Evolutionary conservation across 1,140 invertebrate genomes (phyloP).

Genomic region (Thalassaphorura encarpata): DNA sequence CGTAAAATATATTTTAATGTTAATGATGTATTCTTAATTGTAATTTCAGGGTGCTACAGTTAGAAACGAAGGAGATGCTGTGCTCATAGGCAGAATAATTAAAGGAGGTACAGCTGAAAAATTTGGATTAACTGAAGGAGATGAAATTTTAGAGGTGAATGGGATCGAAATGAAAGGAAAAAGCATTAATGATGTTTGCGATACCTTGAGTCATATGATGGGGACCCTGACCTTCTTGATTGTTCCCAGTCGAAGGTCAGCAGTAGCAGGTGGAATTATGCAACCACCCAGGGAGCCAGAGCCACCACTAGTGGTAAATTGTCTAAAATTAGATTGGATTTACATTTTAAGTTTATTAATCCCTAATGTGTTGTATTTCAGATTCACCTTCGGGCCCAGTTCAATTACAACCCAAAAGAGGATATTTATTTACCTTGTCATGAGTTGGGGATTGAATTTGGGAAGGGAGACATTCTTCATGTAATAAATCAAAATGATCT

Average conservation of each 20-base stretch:
- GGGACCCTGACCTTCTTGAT: constrained; percentile 87
- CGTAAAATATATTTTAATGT: too few relatives aligned
- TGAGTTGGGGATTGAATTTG: constrained; percentile 86
- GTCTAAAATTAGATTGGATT: constrained; percentile 37
- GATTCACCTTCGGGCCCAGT: constrained; percentile 84
- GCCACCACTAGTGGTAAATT: constrained; percentile 39
- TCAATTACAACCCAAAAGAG: constrained; percentile 97
- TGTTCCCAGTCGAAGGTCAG: too few relatives aligned
- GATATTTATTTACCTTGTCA: constrained; percentile 95
- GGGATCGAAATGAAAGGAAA: constrained; percentile 91
- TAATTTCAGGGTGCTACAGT: constrained; percentile 73
- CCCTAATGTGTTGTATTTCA: constrained; percentile 26
- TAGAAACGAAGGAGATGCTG: constrained; percentile 82
- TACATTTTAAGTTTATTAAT: not conserved
- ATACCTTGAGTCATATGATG: constrained; percentile 84
- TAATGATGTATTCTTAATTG: too few relatives aligned
- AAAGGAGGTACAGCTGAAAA: constrained; percentile 91
- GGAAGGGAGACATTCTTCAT: constrained; percentile 88
- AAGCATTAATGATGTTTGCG: constrained; percentile 94
- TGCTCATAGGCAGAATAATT: constrained; percentile 90
- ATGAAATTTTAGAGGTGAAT: constrained; percentile 95
- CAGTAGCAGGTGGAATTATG: too few relatives aligned
- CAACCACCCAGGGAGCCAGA: constrained; percentile 16
- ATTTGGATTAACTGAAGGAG: constrained; percentile 85
- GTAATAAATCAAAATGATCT: constrained; percentile 88